Evolutionary conservation across 1,140 invertebrate genomes (phyloP).

Genomic region (Drosophila cardini): DNA sequence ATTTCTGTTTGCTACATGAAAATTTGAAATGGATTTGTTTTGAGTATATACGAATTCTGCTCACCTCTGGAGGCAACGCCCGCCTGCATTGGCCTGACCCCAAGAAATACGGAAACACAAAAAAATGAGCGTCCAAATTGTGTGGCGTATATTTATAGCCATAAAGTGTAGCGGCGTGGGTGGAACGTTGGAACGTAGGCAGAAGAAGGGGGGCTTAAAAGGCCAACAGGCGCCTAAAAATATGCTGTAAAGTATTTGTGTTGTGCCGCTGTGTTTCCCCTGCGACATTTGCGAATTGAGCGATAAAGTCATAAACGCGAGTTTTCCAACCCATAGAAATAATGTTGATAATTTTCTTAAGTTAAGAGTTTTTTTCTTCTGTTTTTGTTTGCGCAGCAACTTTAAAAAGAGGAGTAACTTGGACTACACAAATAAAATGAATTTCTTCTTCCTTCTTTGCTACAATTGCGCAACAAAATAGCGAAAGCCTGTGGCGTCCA

Average conservation of each 20-base stretch:
- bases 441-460: conserved; percentile 5
- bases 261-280: conserved; percentile 8
- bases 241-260: conserved; percentile 40
- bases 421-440: neutral
- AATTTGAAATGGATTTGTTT: conserved; percentile 67
- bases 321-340: conserved; percentile 7
- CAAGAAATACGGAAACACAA: neutral
- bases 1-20: conserved; percentile 6
- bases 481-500: conserved; percentile 34
- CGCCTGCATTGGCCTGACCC: neutral
- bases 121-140: conserved; percentile 12
- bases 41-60: neutral
- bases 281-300: conserved; percentile 11
- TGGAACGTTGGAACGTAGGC: neutral
- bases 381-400: conserved; percentile 7
- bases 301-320: conserved; percentile 38
- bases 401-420: conserved; percentile 9
- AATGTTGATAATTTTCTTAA: conserved; percentile 22
- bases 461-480: conserved; percentile 43
- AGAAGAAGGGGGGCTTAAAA: neutral
- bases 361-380: conserved; percentile 1
- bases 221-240: conserved; percentile 51
- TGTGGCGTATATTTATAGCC: conserved; percentile 57
- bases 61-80: neutral
- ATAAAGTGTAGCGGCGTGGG: neutral